phyloP scores from a whole-genome alignment of 2,113 vertebrate genomes.

The Caracal caracal region DNA sequence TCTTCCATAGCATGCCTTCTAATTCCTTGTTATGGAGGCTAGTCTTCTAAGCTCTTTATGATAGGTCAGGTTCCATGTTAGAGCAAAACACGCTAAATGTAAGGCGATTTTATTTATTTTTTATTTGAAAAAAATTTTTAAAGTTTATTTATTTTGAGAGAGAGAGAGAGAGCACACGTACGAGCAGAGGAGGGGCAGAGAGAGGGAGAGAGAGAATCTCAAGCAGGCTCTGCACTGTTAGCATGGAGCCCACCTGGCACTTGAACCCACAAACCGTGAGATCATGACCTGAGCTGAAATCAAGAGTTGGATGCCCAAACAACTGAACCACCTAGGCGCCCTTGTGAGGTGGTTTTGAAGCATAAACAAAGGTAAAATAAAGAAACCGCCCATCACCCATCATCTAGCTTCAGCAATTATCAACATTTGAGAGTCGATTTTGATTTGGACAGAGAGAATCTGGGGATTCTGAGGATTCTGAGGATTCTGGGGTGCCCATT shows the following conservation, averaged over 20 bases:
- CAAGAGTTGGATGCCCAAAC: too few species aligned
- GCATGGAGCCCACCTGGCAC: too few species aligned
- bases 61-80: background rate
- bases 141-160: too few species aligned
- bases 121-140: too few species aligned
- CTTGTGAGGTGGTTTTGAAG: conserved; percentile 21
- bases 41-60: background rate
- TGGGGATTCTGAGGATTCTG: background rate
- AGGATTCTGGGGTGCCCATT: background rate
- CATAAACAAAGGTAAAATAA: background rate
- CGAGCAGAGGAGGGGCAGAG: too few species aligned
- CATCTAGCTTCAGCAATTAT: background rate
- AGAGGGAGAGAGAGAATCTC: too few species aligned
- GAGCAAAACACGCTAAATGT: background rate
- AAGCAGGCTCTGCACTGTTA: too few species aligned
- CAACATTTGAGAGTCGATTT: background rate
- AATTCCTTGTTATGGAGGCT: background rate
- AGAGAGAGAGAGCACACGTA: too few species aligned
- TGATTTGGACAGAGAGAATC: conserved; percentile 17
- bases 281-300: too few species aligned
- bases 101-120: background rate
- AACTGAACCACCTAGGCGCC: too few species aligned
- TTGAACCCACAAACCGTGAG: too few species aligned
- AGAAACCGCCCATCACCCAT: background rate
- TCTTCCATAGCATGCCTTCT: background rate